A percentile compares a stretch with the other conserved stretches of the same genome.
phyloP scores from a whole-genome alignment of 2,888 invertebrate genomes.

The Dicroscelio sp. region DNA sequence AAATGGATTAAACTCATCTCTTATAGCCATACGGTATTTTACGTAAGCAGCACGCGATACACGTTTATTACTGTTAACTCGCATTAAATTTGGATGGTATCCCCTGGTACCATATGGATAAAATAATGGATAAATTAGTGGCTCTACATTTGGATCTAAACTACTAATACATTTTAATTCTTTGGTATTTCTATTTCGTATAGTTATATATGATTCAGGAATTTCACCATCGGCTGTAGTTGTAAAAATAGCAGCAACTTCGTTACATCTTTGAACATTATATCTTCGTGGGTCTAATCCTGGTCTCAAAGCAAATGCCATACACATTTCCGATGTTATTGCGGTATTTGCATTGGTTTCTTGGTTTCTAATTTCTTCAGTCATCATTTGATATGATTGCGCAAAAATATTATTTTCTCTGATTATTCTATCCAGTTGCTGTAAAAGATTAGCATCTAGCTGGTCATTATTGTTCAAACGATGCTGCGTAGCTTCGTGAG shows the following conservation, averaged over 20 bases:
- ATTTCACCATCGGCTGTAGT: neutral
- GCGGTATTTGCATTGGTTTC: neutral
- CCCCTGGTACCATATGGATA: neutral
- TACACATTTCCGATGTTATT: neutral
- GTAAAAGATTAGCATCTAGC: neutral
- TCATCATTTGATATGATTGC: neutral
- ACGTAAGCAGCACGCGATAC: neutral
- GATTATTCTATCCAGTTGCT: neutral
- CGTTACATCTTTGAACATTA: neutral
- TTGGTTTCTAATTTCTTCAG: neutral
- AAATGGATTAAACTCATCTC: neutral
- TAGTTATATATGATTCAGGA: neutral
- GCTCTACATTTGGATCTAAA: neutral
- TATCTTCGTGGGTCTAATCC: neutral
- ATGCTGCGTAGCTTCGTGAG: neutral
- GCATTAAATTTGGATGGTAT: neutral
- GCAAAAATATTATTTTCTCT: neutral
- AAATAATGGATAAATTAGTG: slow-evolving; percentile 3
- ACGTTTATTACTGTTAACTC: neutral
- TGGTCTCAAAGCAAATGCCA: neutral
- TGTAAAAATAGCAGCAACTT: neutral
- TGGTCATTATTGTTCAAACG: no score
- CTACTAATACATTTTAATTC: neutral
- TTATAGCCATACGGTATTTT: slow-evolving; percentile 7
- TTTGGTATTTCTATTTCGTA: neutral